phyloP scores from a whole-genome alignment of 2,888 invertebrate species.

The Sinopyrophorus schimmeli region DNA sequence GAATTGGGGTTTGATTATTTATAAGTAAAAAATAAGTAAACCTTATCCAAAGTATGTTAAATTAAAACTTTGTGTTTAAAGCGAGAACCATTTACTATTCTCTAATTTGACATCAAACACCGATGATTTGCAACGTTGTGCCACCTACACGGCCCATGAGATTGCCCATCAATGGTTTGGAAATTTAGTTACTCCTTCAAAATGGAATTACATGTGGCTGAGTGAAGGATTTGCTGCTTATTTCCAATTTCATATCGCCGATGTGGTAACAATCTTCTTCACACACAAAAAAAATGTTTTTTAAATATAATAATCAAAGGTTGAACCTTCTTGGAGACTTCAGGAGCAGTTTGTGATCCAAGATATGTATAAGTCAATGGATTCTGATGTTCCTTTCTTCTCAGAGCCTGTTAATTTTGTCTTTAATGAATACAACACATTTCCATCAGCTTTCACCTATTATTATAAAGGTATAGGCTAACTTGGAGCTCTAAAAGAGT shows the following conservation, averaged over 20 bases:
- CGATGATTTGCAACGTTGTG: constrained; percentile 26
- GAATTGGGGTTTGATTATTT: constrained; percentile 86
- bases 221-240: constrained; percentile 72
- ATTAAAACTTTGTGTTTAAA: constrained; percentile 2
- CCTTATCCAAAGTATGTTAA: neutral
- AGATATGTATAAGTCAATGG: constrained; percentile 59
- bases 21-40: neutral
- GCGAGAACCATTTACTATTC: constrained; percentile 9
- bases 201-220: constrained; percentile 69
- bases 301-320: neutral
- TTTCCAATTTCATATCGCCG: constrained; percentile 57
- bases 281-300: neutral
- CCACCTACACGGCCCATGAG: constrained; percentile 64
- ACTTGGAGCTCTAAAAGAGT: neutral
- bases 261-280: constrained; percentile 31
- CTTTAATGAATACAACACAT: constrained; percentile 60
- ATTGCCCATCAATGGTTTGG: constrained; percentile 75
- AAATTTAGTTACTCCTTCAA: constrained; percentile 64
- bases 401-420: constrained; percentile 59
- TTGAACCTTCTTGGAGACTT: constrained; percentile 13
- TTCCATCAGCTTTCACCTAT: constrained; percentile 45
- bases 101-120: neutral
- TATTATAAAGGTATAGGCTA: constrained; percentile 5
- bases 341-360: constrained; percentile 10
- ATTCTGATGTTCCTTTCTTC: constrained; percentile 55